Percentiles rank a stretch among this genome's conserved stretches.
Conservation (phyloP, 2,113 vertebrate genomes). For the Scopus umbretta region DNA sequence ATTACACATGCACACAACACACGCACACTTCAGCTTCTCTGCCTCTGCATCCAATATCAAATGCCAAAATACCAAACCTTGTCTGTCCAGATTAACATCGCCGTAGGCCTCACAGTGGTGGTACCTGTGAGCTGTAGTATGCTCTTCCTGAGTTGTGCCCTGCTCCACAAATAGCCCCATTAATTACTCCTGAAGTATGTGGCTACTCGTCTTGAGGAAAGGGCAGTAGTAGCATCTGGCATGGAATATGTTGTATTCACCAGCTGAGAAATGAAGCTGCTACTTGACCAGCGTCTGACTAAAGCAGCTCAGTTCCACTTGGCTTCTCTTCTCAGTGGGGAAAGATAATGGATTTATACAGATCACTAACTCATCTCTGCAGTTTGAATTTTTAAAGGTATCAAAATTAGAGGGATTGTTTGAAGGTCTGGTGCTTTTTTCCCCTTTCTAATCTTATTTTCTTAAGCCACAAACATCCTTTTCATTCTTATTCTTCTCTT, state of each 20-base stretch:
- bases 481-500: conserved; percentile 9
- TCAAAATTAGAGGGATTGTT: conserved; percentile 15
- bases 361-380: conserved; percentile 59
- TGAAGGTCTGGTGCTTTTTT: neutral
- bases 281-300: conserved; percentile 9
- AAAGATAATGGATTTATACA: conserved; percentile 73
- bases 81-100: neutral
- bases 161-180: neutral
- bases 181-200: neutral
- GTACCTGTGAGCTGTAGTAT: neutral
- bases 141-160: neutral
- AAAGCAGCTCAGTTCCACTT: conserved; percentile 56
- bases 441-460: conserved; percentile 24
- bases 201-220: neutral
- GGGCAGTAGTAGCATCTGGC: neutral
- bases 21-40: neutral
- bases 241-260: conserved; percentile 31
- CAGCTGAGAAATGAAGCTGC: conserved; percentile 39
- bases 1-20: neutral
- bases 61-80: neutral
- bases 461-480: conserved; percentile 1
- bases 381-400: conserved; percentile 24
- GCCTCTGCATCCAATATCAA: neutral
- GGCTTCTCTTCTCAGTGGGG: conserved; percentile 64
- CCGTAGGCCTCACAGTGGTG: neutral